Percentiles rank a stretch among this genome's conserved stretches.
These are phyloP conservation scores for Tenualosa thibaudeaui DNA, from an alignment of 2,797 vertebrate species.

Conservation along the genomic window DNA sequence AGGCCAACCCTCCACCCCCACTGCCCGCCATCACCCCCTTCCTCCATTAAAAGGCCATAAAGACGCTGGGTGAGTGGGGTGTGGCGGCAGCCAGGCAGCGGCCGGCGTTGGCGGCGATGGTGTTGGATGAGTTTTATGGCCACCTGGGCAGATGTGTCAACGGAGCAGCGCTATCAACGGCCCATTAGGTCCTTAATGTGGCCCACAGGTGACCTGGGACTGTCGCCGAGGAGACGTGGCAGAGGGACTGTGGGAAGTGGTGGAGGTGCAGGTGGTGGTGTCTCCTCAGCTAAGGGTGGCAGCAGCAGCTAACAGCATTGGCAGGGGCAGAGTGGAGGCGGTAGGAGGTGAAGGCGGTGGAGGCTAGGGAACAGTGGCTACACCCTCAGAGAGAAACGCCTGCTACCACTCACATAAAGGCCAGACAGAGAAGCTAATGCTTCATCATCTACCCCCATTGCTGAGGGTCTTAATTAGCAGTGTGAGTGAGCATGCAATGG, in stretches of 20 bases:
- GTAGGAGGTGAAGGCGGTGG: background rate
- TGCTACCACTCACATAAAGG: background rate
- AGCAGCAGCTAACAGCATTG: background rate
- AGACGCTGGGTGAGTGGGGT: conserved; percentile 8
- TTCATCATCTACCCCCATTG: background rate
- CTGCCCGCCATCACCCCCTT: background rate
- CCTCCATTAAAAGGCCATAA: conserved; percentile 50
- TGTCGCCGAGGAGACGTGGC: background rate
- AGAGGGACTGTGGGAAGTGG: background rate
- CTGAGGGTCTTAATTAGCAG: conserved; percentile 40
- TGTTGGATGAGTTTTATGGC: background rate
- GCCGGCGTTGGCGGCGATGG: background rate
- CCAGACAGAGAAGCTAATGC: background rate
- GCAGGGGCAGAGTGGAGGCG: background rate
- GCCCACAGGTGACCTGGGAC: conserved; percentile 11
- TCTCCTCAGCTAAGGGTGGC: conserved; percentile 25
- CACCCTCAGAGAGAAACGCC: background rate
- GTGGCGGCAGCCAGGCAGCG: background rate
- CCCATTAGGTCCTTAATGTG: conserved; percentile 24
- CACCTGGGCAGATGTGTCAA: conserved; percentile 36
- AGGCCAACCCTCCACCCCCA: background rate
- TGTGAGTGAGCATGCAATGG: background rate
- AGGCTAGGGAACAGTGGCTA: background rate
- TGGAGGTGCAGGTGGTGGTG: background rate
- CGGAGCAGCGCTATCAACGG: conserved; percentile 26